Conservation (phyloP, 2,113 vertebrate genomes). For the Camelus bactrianus region DNA sequence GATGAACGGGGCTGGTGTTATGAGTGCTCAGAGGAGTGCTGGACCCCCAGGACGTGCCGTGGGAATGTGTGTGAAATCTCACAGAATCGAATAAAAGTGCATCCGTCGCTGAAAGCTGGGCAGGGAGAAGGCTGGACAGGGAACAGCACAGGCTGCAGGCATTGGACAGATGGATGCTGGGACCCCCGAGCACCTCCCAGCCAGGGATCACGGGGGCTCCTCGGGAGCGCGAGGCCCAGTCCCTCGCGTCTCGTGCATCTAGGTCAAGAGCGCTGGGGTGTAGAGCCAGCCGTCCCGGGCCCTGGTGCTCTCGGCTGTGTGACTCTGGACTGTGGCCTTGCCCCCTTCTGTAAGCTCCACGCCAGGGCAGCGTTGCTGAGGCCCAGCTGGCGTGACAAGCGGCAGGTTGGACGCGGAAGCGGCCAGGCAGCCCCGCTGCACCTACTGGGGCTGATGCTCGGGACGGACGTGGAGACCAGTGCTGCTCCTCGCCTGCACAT, state of each 20-base stretch:
- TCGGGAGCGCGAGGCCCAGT: background rate
- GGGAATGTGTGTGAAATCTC: background rate
- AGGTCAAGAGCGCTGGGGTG: background rate
- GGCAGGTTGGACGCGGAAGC: background rate
- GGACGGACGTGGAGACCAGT: background rate
- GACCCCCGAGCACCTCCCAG: background rate
- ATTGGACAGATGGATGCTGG: background rate
- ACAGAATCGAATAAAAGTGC: background rate
- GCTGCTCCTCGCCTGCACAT: no score
- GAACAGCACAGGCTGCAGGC: background rate
- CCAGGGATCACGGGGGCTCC: background rate
- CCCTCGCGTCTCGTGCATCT: background rate
- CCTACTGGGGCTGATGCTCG: background rate
- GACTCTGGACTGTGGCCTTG: background rate
- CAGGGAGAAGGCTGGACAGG: background rate
- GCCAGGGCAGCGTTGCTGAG: background rate
- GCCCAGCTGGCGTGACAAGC: no score
- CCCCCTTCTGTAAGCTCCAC: background rate
- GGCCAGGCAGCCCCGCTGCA: accelerated
- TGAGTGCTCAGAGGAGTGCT: background rate
- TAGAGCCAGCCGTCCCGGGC: background rate
- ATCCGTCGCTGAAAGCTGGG: accelerated
- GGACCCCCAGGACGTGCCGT: background rate
- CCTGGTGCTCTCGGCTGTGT: background rate
- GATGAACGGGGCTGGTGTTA: background rate